phyloP scores from a whole-genome alignment of 2,113 vertebrate genomes.

The Nibea albiflora region DNA sequence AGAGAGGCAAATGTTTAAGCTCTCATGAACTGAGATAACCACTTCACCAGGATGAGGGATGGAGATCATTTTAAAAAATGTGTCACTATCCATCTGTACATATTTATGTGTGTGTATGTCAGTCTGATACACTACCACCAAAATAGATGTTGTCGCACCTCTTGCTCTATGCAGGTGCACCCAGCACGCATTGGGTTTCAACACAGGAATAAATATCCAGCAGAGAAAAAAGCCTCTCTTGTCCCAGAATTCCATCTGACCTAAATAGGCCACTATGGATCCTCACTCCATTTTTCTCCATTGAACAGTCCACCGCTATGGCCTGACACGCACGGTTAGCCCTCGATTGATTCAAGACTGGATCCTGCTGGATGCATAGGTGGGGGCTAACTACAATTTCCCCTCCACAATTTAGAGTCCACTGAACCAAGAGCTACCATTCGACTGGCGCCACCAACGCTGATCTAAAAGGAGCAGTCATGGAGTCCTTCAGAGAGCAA shows the following conservation, averaged over 20 bases:
- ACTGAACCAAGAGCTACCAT: slow-evolving; percentile 31
- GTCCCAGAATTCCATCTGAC: slow-evolving; percentile 68
- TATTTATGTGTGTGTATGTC: neutral
- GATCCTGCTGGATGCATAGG: slow-evolving; percentile 38
- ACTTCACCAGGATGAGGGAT: neutral
- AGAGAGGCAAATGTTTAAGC: neutral
- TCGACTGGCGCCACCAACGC: slow-evolving; percentile 19
- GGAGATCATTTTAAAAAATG: neutral
- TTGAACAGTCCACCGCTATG: slow-evolving; percentile 25
- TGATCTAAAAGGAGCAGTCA: slow-evolving; percentile 31
- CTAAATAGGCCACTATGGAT: slow-evolving; percentile 59
- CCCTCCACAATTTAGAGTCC: slow-evolving; percentile 47
- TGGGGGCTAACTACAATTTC: slow-evolving; percentile 54
- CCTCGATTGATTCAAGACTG: slow-evolving; percentile 53
- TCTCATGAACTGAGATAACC: neutral
- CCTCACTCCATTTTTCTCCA: slow-evolving; percentile 47
- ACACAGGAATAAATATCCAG: slow-evolving; percentile 33
- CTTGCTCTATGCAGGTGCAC: slow-evolving; percentile 7
- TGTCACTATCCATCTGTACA: neutral
- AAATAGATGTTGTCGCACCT: neutral
- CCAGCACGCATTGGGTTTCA: neutral
- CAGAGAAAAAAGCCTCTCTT: slow-evolving; percentile 50
- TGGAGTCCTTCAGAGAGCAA: slow-evolving; percentile 20
- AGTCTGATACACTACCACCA: slow-evolving; percentile 9
- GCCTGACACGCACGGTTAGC: slow-evolving; percentile 68